A percentile compares a stretch with the other conserved stretches of the same genome.
These are phyloP conservation scores for Ispidina picta DNA, from an alignment of 2,797 vertebrate species.

Conservation along the genomic window DNA sequence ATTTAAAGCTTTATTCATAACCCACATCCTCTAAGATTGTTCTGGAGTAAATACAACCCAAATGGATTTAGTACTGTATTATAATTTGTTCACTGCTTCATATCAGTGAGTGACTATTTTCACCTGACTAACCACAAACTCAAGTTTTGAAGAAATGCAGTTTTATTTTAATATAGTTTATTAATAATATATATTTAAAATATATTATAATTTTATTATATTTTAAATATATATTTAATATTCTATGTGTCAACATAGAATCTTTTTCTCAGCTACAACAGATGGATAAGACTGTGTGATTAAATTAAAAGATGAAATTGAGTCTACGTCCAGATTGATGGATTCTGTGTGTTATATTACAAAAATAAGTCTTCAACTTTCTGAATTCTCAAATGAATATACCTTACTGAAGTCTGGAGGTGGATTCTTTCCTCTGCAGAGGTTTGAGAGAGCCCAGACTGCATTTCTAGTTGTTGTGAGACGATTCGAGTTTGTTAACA, in stretches of 20 bases:
- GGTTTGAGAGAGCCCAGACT: constrained; percentile 92
- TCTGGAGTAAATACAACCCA: not conserved
- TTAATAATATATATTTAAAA: too few relatives aligned
- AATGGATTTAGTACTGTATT: not conserved
- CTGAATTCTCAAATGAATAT: not conserved
- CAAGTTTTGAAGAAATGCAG: not conserved
- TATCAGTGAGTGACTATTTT: not conserved
- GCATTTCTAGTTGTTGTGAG: constrained; percentile 97
- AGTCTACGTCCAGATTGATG: not conserved
- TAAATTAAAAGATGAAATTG: not conserved
- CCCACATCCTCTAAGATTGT: not conserved
- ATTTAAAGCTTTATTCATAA: not conserved
- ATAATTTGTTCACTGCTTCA: not conserved
- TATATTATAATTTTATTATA: too few relatives aligned
- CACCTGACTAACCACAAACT: not conserved
- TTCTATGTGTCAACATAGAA: not conserved
- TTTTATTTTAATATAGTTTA: not conserved
- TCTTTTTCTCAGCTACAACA: not conserved
- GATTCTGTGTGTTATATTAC: not conserved
- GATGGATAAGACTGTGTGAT: not conserved
- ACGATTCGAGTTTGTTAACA: constrained; percentile 93
- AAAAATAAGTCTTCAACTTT: not conserved
- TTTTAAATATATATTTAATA: too few relatives aligned
- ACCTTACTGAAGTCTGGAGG: constrained; percentile 92
- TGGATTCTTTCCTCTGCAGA: constrained; percentile 92